phyloP scores from a whole-genome alignment of 1,140 invertebrate species.

The Linepithema humile region DNA sequence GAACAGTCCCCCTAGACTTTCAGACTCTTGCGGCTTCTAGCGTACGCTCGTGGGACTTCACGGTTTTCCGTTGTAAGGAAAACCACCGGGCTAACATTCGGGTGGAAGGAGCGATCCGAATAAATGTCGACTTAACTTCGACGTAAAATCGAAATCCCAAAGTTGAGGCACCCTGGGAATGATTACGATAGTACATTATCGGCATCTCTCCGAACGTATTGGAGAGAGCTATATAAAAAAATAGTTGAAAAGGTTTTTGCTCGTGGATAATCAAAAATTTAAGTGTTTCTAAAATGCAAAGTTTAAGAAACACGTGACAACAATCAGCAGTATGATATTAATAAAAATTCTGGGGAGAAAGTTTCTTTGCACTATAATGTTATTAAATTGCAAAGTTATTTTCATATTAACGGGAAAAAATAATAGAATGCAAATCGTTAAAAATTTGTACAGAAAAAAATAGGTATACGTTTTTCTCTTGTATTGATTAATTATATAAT shows the following conservation, averaged over 20 bases:
- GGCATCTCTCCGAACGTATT: conserved; percentile 25
- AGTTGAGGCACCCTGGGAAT: conserved; percentile 37
- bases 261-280: background rate
- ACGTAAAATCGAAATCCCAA: conserved; percentile 52
- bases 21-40: conserved; percentile 34
- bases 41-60: conserved; percentile 42
- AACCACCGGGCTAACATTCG: conserved; percentile 35
- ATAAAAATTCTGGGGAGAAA: background rate
- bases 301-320: background rate
- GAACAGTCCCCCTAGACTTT: conserved; percentile 43
- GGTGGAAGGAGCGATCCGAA: conserved; percentile 34
- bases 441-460: background rate
- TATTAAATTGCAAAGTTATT: background rate
- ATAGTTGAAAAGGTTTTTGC: background rate
- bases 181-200: conserved; percentile 45
- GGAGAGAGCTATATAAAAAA: background rate
- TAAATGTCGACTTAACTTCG: conserved; percentile 58
- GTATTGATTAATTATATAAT: background rate
- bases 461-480: too few relatives aligned
- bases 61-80: conserved; percentile 45
- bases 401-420: background rate
- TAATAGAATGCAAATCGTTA: background rate
- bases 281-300: background rate
- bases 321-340: background rate
- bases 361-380: background rate